Conservation (phyloP, 2,113 vertebrate genomes). For the Chloroceryle aenea region DNA sequence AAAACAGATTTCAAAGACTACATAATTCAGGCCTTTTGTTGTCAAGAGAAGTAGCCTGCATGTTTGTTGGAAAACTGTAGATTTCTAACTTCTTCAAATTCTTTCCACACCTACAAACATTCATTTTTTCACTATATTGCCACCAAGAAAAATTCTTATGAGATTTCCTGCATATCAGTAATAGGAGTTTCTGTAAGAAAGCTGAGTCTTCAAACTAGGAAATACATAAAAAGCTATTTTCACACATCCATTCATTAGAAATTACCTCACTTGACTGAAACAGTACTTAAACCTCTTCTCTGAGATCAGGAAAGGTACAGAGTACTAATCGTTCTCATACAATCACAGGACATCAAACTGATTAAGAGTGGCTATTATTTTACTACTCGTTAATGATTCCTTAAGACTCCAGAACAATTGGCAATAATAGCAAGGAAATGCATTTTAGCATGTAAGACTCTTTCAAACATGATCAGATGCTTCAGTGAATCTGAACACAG, state of each 20-base stretch:
- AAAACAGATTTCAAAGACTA: background rate
- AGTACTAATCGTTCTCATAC: background rate
- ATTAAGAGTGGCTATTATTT: slow-evolving; percentile 27
- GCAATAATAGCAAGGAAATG: background rate
- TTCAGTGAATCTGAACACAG: background rate
- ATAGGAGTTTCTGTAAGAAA: background rate
- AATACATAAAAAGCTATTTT: background rate
- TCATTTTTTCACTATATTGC: background rate
- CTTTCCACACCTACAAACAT: background rate
- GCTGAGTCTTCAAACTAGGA: background rate
- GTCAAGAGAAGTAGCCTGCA: background rate
- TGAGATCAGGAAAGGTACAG: background rate
- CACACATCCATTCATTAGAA: background rate
- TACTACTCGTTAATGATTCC: slow-evolving; percentile 32
- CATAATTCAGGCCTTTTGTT: background rate
- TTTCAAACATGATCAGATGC: background rate
- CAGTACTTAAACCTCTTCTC: background rate
- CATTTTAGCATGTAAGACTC: background rate
- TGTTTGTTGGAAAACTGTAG: background rate
- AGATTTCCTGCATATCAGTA: background rate
- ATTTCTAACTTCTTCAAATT: background rate
- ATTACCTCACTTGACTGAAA: background rate
- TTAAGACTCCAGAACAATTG: background rate
- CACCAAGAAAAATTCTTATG: background rate
- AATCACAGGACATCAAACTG: background rate